Evolutionary conservation across 2,113 vertebrate species (phyloP).

Genomic region (Scophthalmus maximus): DNA sequence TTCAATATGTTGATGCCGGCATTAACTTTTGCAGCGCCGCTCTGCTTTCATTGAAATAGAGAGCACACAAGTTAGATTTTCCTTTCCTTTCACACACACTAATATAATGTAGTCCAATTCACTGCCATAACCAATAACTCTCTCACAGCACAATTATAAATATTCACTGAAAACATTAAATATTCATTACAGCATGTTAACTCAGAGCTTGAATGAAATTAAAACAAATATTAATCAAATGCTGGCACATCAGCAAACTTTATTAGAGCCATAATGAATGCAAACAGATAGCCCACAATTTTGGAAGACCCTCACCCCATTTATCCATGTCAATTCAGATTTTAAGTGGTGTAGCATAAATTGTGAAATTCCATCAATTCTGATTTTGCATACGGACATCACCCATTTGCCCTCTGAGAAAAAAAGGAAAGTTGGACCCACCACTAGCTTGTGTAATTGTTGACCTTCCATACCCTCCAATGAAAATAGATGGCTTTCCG

Average conservation of each 20-base stretch:
- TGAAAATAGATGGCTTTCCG: slow-evolving; percentile 53
- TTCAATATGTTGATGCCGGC: background rate
- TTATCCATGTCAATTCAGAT: slow-evolving; percentile 57
- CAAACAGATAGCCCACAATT: slow-evolving; percentile 42
- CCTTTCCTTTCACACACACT: slow-evolving; percentile 17
- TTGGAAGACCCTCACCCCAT: slow-evolving; percentile 45
- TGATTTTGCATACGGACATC: slow-evolving; percentile 20
- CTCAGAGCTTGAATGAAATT: slow-evolving; percentile 74
- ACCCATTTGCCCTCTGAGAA: slow-evolving; percentile 22
- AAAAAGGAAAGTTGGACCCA: slow-evolving; percentile 6
- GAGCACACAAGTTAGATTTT: slow-evolving; percentile 31
- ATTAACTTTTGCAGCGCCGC: slow-evolving; percentile 2
- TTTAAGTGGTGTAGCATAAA: slow-evolving; percentile 44
- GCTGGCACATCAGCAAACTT: slow-evolving; percentile 64
- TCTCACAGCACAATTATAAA: slow-evolving; percentile 73
- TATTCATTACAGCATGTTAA: slow-evolving; percentile 79
- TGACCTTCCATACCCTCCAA: slow-evolving; percentile 63
- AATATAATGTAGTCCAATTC: slow-evolving; percentile 44
- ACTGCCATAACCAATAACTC: slow-evolving; percentile 64
- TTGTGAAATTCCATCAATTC: slow-evolving; percentile 42
- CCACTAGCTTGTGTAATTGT: slow-evolving; percentile 43
- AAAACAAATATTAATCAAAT: slow-evolving; percentile 83
- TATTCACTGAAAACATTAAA: slow-evolving; percentile 79
- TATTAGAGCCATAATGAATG: slow-evolving; percentile 64
- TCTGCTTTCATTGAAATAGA: slow-evolving; percentile 4